Evolutionary conservation across 2,797 vertebrate species (phyloP), one percentile per base, ranked within the genome.

Genomic region (Crenichthys baileyi): DNA sequence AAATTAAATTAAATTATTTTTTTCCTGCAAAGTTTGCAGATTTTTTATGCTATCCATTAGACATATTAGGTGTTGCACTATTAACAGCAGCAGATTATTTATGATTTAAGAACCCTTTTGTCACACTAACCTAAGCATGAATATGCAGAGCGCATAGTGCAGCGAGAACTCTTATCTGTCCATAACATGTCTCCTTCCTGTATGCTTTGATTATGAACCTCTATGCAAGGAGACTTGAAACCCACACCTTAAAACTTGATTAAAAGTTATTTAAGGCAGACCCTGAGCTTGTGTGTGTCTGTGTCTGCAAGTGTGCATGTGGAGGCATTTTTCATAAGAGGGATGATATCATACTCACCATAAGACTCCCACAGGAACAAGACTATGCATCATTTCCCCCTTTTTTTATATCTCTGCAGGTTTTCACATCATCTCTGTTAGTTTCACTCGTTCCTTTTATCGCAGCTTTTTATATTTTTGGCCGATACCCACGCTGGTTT

Each of bases 321-420:
- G 70, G 46, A 92, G 79, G 89, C 87, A 92, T 94, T 92, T 91
- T 92, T 94, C 92, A 93, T 89, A 94, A 91, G 91, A 94, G 89
- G 87, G 87, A 93, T 93, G 93, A 95, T 94, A 91, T 93, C 92
- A 90, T 91, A 85, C 89, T 88, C 90, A 68, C 91, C 81, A 78
- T 83, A 85, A 91, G 90, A 90, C 90, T 93, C 92, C 91, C 91
- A 83, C 85, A 88, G 92, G 89, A 92, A 85, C 89, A 90, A 75
- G 75, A 77, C 88, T 83, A 92, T 92, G 90, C 90, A 93, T 94
- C 86, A 93, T 88, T 90, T 63, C 81, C 83, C 77, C 83, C 29
- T 13, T 65, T 63, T 65, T 65, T 85, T 91, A 89, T 92, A 90
- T 87, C 89, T 89, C 85, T 87, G 90, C 90, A 90, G 90, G 82